Conservation (phyloP, 2,797 vertebrate genomes). For the Lepilemur ruficaudatus region DNA sequence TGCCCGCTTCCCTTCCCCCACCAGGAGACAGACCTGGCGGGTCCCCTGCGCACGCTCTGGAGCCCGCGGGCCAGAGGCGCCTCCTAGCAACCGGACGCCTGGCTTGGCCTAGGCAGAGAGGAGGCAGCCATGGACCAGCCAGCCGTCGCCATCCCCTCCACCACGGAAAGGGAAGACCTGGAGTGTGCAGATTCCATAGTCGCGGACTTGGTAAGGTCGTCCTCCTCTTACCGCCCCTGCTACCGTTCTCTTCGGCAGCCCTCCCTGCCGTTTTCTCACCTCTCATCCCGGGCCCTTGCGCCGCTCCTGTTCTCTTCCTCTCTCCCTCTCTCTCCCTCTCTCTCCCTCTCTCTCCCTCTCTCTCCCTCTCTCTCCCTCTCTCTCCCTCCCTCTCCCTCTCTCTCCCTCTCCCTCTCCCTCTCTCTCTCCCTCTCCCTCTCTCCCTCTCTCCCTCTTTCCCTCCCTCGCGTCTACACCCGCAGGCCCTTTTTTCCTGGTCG, state of each 20-base stretch:
- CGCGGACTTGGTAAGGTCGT: not conserved
- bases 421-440: no score
- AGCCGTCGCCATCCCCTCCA: not conserved
- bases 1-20: not conserved
- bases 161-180: not conserved
- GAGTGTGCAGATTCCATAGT: not conserved
- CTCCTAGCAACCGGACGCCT: slow-evolving; percentile 53
- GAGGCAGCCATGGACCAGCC: slow-evolving; percentile 6
- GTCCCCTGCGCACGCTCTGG: accelerated
- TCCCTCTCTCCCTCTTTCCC: not conserved
- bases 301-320: not conserved
- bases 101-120: not conserved
- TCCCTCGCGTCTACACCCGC: not conserved
- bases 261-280: not conserved
- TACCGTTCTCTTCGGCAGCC: accelerated
- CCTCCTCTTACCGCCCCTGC: accelerated
- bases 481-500: not conserved
- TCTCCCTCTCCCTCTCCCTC: no score
- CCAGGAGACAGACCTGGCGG: not conserved
- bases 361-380: no score
- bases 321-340: not conserved
- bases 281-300: not conserved
- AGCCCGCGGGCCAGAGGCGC: not conserved
- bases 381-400: no score
- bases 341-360: not conserved